A percentile compares a stretch with the other conserved stretches of the same genome.
These are phyloP conservation scores for Volucella inflata DNA, from an alignment of 2,888 invertebrate genomes.

Conservation along the genomic window DNA sequence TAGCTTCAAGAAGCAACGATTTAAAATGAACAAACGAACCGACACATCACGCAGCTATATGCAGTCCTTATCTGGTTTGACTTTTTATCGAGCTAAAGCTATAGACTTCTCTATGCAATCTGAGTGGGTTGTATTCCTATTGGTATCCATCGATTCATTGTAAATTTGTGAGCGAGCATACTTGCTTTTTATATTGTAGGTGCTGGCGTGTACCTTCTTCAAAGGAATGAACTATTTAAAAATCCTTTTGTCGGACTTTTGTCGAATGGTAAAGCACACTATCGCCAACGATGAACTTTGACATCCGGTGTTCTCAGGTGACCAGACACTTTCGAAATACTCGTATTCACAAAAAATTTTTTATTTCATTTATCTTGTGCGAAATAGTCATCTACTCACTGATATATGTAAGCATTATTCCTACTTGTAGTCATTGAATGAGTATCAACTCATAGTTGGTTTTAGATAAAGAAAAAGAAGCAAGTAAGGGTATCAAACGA, in stretches of 20 bases:
- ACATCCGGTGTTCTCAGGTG: constrained; percentile 65
- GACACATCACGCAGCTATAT: constrained; percentile 67
- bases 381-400: not conserved
- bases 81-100: constrained; percentile 54
- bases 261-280: constrained; percentile 46
- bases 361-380: not conserved
- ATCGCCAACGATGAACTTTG: constrained; percentile 61
- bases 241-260: constrained; percentile 63
- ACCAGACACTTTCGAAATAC: constrained; percentile 56
- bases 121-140: constrained; percentile 30
- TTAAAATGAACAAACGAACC: constrained; percentile 71
- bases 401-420: not conserved
- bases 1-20: constrained; percentile 36
- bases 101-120: constrained; percentile 25
- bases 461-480: constrained; percentile 14
- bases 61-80: constrained; percentile 65
- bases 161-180: constrained; percentile 17
- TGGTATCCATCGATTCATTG: constrained; percentile 41
- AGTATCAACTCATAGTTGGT: no score
- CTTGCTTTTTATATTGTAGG: not conserved
- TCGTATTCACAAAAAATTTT: constrained; percentile 20
- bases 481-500: constrained; percentile 16
- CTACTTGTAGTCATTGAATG: not conserved
- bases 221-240: constrained; percentile 48
- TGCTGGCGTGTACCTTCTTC: constrained; percentile 6